Conservation (phyloP, 2,888 invertebrate genomes). For the Dicyrtomina minuta region DNA sequence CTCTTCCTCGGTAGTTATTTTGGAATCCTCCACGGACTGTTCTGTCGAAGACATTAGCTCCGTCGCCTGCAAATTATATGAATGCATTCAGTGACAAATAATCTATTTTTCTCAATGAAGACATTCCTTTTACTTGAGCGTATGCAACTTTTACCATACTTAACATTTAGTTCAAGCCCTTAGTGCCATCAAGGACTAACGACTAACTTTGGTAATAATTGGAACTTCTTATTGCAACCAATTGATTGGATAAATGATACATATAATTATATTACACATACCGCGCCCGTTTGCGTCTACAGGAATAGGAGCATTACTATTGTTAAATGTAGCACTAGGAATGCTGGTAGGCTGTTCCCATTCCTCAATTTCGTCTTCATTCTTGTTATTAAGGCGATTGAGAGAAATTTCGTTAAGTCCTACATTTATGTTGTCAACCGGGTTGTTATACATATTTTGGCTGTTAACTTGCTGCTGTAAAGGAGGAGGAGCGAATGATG, state of each 20-base stretch:
- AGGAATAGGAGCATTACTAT: conserved; percentile 29
- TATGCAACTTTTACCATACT: too few species aligned
- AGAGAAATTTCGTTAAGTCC: conserved; percentile 40
- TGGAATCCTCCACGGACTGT: conserved; percentile 36
- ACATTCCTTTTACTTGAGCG: conserved; percentile 17
- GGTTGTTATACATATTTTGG: conserved; percentile 27
- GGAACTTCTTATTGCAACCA: too few species aligned
- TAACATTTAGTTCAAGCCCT: too few species aligned
- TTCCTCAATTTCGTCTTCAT: conserved; percentile 38
- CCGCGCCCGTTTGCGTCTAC: conserved; percentile 28
- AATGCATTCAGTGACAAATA: conserved; percentile 4
- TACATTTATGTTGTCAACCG: conserved; percentile 36
- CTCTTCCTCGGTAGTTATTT: conserved; percentile 34
- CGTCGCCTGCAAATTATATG: conserved; percentile 31
- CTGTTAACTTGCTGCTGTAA: conserved; percentile 22
- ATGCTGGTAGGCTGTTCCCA: conserved; percentile 35
- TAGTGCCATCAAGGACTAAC: too few species aligned
- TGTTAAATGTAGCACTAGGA: conserved; percentile 31
- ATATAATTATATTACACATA: neutral
- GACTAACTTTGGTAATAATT: too few species aligned
- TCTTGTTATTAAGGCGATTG: conserved; percentile 40
- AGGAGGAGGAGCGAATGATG: conserved; percentile 47
- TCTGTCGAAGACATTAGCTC: conserved; percentile 32
- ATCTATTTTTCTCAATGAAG: conserved; percentile 31
- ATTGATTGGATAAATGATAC: too few species aligned